Percentiles rank a stretch among this genome's conserved stretches.
Evolutionary conservation across 2,888 invertebrate genomes (phyloP).

Genomic region (Ypsolopha sequella): DNA sequence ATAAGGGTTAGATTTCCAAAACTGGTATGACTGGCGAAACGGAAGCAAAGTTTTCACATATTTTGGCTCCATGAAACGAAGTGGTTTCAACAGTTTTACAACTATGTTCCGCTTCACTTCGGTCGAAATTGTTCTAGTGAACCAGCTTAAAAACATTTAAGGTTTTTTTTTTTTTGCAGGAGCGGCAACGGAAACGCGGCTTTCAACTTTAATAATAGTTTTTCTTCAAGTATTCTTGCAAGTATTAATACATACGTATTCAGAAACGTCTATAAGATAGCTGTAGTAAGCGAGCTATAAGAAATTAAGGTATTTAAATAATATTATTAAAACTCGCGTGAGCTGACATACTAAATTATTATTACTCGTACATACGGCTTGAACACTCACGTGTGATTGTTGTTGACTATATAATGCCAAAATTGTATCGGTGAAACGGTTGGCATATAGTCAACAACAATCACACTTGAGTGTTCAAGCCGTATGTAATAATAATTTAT

Average conservation of each 20-base stretch:
- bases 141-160: neutral
- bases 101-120: neutral
- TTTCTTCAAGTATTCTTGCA: conserved; percentile 44
- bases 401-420: no score
- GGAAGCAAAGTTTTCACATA: neutral
- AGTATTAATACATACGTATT: conserved; percentile 41
- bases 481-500: no score
- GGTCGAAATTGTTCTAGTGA: neutral
- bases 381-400: no score
- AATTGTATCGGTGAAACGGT: no score
- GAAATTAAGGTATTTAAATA: neutral
- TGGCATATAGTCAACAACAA: no score
- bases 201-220: conserved; percentile 48
- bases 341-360: no score
- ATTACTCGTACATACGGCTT: no score
- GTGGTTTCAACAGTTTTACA: neutral
- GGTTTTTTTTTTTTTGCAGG: conserved; percentile 22
- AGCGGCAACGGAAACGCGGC: conserved; percentile 42
- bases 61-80: neutral
- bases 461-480: no score
- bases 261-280: conserved; percentile 54
- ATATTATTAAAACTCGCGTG: neutral
- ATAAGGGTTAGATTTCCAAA: no score
- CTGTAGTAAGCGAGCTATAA: conserved; percentile 15
- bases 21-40: no score